phyloP scores from a whole-genome alignment of 2,888 invertebrate species.

The Itoplectis maculator region DNA sequence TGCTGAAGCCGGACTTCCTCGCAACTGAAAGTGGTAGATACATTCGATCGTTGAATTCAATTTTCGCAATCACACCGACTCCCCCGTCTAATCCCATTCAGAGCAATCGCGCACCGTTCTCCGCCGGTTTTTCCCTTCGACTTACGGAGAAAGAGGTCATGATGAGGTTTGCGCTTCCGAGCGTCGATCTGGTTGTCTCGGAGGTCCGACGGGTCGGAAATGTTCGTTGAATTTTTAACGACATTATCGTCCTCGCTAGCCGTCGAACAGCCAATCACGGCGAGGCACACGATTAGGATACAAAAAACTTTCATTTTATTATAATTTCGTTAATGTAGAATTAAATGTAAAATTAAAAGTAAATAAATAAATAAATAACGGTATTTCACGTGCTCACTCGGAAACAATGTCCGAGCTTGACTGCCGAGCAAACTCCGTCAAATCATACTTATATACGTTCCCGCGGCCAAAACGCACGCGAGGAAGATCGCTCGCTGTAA shows the following conservation, averaged over 20 bases:
- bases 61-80: constrained; percentile 7
- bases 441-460: constrained; percentile 54
- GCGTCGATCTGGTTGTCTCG: constrained; percentile 39
- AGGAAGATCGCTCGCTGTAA: constrained; percentile 65
- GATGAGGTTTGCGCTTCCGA: constrained; percentile 68
- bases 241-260: constrained; percentile 39
- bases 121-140: constrained; percentile 23
- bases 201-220: constrained; percentile 20
- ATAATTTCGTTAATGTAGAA: not conserved
- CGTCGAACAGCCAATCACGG: constrained; percentile 23
- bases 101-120: constrained; percentile 16
- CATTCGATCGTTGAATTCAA: constrained; percentile 36
- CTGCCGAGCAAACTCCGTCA: constrained; percentile 33
- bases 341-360: not conserved
- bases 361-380: not conserved
- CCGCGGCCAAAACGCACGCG: not conserved
- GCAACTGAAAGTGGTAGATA: constrained; percentile 72
- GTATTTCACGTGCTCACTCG: not conserved
- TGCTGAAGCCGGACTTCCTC: constrained; percentile 75
- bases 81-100: constrained; percentile 7
- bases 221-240: constrained; percentile 32
- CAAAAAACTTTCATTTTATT: constrained; percentile 45
- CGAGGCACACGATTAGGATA: constrained; percentile 33
- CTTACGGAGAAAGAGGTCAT: constrained; percentile 68
- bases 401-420: constrained; percentile 5